Base-by-base conservation (phyloP, 2,888 invertebrate genomes). In the Napeogenes inachia region DNA sequence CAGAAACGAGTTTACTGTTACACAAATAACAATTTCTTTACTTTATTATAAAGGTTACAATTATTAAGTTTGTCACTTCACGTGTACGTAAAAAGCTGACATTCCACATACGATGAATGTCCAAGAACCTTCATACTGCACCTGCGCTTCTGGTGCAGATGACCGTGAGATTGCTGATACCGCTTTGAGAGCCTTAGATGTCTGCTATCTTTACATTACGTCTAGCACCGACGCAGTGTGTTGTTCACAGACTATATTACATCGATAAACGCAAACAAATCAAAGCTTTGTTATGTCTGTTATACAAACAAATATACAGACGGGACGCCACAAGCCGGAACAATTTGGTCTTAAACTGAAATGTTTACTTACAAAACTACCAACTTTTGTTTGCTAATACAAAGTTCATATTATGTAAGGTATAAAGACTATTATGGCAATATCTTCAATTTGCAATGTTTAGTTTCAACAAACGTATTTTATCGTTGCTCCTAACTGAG, bases 281-380 rank as follows among this genome's bases (percentile, higher is more conserved):
- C 81, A 81, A 73, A 75, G 74, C 50, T 75, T 78, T 78, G 77
- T 77, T 77, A 74, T 82, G 78, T 81, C 81, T 82, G 73, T 75
- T 63, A 55, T 68, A 76, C 79, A 82, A 79, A 79, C 80, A 82
- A 78, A 73, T 70, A 78, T 69, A 71, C 71, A 73, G 76, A 70
- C 65, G 63, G 70, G 69, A 69, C 73, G 73, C 73, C 72, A 75
- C 75, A 75, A 78, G 76, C 84, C 82, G 76, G 81, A 78, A 82
- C 84, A 83, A 82, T 84, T 85, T 79, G 74, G 78, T 73, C 71
- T 74, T 71, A 70, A 70, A 78, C 77, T 76, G 73, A 71, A 69
- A 76, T 84, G 80, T 85, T 84, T 81, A 78, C 82, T 81, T 75
- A 80, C 77, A 81, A 79, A 81, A 81, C 77, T 77, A 73, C 80